A percentile compares a stretch with the other conserved stretches of the same genome.
Evolutionary conservation across 2,888 invertebrate genomes (phyloP).

Genomic region (Pheosia tremula): DNA sequence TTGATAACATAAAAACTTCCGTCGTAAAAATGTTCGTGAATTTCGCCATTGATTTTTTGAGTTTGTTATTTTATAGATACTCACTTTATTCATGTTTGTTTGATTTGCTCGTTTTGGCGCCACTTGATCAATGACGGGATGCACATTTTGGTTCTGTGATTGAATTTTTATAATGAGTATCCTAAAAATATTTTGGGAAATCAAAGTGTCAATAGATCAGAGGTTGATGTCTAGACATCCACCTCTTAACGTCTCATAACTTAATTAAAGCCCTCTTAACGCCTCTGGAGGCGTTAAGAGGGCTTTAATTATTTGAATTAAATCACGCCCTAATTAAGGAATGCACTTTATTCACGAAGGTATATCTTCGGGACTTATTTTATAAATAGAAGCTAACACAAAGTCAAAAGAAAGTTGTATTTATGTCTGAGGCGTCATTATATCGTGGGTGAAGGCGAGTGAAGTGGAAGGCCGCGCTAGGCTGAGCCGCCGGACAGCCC

Average conservation of each 20-base stretch:
- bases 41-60: neutral
- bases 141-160: too few relatives aligned
- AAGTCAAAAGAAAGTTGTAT: neutral
- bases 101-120: neutral
- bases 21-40: neutral
- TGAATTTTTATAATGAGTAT: too few relatives aligned
- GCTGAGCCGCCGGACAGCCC: neutral
- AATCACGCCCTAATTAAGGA: neutral
- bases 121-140: neutral
- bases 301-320: neutral
- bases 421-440: neutral
- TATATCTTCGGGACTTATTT: too few relatives aligned
- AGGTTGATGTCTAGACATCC: too few relatives aligned
- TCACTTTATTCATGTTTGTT: neutral
- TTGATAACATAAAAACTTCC: conserved; percentile 1
- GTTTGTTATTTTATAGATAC: neutral
- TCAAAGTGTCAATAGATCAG: too few relatives aligned
- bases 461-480: neutral
- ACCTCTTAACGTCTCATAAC: too few relatives aligned
- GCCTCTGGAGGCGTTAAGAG: neutral
- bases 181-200: too few relatives aligned
- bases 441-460: neutral
- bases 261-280: too few relatives aligned
- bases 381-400: neutral
- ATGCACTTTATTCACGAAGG: too few relatives aligned